Evolutionary conservation across 2,797 vertebrate genomes (phyloP).

Genomic region (Myotis pilosus): DNA sequence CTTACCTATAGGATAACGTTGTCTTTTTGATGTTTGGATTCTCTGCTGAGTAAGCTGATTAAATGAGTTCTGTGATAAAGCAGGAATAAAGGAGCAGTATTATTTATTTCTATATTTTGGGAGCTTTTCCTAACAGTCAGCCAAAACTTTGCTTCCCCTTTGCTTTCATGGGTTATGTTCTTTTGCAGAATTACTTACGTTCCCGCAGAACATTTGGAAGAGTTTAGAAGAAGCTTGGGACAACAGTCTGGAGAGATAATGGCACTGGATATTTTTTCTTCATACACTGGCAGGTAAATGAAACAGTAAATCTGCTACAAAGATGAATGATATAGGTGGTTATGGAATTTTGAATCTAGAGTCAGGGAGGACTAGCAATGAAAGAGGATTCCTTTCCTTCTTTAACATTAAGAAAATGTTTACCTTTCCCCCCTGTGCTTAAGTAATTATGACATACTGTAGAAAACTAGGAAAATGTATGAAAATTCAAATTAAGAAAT

Average conservation of each 20-base stretch:
- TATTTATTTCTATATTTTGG: not conserved
- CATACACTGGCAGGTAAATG: slow-evolving; percentile 81
- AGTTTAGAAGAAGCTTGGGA: slow-evolving; percentile 89
- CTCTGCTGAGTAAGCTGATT: not conserved
- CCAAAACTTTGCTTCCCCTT: slow-evolving; percentile 8
- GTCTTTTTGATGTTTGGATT: not conserved
- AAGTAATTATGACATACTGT: not conserved
- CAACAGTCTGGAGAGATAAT: slow-evolving; percentile 82
- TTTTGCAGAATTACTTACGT: slow-evolving; percentile 94
- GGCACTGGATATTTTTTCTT: slow-evolving; percentile 79
- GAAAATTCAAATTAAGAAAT: not conserved
- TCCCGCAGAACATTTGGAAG: slow-evolving; percentile 93
- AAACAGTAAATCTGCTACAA: not conserved
- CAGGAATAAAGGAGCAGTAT: not conserved
- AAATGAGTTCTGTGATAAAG: not conserved
- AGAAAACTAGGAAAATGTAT: not conserved
- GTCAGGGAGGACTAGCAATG: not conserved
- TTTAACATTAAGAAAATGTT: not conserved
- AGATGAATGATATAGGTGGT: not conserved
- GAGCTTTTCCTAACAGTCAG: not conserved
- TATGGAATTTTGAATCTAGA: not conserved
- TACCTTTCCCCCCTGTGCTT: not conserved
- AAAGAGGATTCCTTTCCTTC: not conserved
- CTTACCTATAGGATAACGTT: not conserved
- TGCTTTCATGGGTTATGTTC: slow-evolving; percentile 63